phyloP scores from a whole-genome alignment of 2,797 vertebrate genomes.

The Enteromius viviparus region DNA sequence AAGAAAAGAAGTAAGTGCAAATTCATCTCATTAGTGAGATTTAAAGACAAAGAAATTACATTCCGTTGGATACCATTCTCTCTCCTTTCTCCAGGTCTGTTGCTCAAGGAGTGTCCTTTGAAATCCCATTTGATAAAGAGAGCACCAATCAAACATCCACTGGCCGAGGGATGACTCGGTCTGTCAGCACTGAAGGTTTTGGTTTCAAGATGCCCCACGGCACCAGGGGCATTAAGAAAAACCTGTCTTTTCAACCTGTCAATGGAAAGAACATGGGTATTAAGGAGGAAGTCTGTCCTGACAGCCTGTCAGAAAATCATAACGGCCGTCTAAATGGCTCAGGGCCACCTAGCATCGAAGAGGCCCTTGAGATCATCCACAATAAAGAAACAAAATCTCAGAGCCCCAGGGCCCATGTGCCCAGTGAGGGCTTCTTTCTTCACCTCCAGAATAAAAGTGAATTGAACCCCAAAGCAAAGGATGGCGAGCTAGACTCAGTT shows the following conservation, averaged over 20 bases:
- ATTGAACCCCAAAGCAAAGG: slow-evolving; percentile 69
- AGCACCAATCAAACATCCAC: slow-evolving; percentile 67
- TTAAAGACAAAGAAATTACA: slow-evolving; percentile 6
- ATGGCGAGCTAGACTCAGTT: slow-evolving; percentile 76
- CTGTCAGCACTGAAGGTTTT: slow-evolving; percentile 92
- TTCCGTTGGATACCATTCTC: background rate
- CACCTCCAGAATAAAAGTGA: slow-evolving; percentile 81
- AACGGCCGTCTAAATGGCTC: slow-evolving; percentile 71
- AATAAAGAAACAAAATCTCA: slow-evolving; percentile 78
- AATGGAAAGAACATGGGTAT: slow-evolving; percentile 88
- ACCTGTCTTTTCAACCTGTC: slow-evolving; percentile 90
- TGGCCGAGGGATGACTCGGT: slow-evolving; percentile 85
- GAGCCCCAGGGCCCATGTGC: slow-evolving; percentile 68
- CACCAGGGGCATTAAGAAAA: slow-evolving; percentile 84
- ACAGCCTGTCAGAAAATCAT: slow-evolving; percentile 70
- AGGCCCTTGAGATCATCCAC: slow-evolving; percentile 93
- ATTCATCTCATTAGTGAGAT: background rate
- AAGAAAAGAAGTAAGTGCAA: slow-evolving; percentile 89
- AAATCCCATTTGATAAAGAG: slow-evolving; percentile 95
- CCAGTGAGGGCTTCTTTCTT: slow-evolving; percentile 92
- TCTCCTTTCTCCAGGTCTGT: slow-evolving; percentile 81
- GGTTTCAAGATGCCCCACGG: slow-evolving; percentile 79
- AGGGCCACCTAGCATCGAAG: slow-evolving; percentile 87
- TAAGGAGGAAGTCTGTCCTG: slow-evolving; percentile 81
- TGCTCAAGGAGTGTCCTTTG: slow-evolving; percentile 94